Percentiles rank a stretch among this genome's conserved stretches.
phyloP scores from a whole-genome alignment of 2,113 vertebrate species.

The Jacana jacana region DNA sequence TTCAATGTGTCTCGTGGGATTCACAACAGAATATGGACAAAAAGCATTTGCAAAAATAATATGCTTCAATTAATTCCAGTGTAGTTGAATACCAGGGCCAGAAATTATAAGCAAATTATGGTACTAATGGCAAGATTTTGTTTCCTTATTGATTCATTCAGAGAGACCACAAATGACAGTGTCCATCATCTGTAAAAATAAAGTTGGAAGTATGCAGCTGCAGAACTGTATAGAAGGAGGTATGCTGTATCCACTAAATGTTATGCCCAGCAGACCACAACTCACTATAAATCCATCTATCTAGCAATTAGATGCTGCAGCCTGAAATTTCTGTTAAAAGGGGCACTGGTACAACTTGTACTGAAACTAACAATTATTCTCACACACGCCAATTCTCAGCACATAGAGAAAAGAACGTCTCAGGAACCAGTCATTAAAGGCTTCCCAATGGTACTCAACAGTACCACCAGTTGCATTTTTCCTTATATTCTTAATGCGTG shows the following conservation, averaged over 20 bases:
- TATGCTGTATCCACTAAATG: neutral
- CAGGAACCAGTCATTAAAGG: neutral
- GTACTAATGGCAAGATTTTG: neutral
- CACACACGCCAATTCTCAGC: neutral
- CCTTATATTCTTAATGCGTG: neutral
- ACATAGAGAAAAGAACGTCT: neutral
- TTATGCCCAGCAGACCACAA: neutral
- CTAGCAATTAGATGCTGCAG: slow-evolving; percentile 10
- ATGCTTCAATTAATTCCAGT: neutral
- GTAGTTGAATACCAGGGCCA: neutral
- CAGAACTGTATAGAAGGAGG: neutral
- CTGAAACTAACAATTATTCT: slow-evolving; percentile 17
- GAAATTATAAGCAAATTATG: neutral
- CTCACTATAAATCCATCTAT: neutral
- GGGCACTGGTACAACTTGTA: neutral
- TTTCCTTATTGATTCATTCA: neutral
- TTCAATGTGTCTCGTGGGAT: neutral
- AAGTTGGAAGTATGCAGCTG: neutral
- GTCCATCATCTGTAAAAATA: neutral
- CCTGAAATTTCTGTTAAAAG: neutral
- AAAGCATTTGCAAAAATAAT: neutral
- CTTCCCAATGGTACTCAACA: neutral
- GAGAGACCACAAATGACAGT: neutral
- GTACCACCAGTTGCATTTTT: neutral
- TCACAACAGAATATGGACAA: neutral